Evolutionary conservation across 2,113 vertebrate genomes (phyloP).

Genomic region (Gavia stellata): DNA sequence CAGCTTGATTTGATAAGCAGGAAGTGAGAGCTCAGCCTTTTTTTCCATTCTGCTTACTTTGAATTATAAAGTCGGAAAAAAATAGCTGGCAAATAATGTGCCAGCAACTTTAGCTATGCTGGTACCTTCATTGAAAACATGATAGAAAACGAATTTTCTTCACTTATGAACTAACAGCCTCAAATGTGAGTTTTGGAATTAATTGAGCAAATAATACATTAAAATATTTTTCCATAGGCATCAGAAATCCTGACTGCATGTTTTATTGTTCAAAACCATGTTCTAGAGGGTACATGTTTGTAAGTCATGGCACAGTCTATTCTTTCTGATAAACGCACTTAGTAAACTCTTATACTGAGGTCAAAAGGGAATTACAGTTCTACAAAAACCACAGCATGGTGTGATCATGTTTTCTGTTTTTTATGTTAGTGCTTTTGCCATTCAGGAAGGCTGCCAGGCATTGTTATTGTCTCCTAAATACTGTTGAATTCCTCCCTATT

Average conservation of each 20-base stretch:
- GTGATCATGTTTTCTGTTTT: not conserved
- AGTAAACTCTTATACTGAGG: not conserved
- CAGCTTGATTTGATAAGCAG: conserved; percentile 52
- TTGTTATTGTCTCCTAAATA: not conserved
- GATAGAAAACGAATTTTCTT: not conserved
- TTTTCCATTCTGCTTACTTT: conserved; percentile 32
- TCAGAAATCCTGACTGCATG: not conserved
- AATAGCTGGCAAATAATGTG: not conserved
- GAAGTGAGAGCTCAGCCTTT: conserved; percentile 60
- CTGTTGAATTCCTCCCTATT: not conserved
- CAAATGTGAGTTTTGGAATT: not conserved
- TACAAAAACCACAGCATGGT: not conserved
- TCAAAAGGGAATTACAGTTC: not conserved
- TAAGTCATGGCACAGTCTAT: not conserved
- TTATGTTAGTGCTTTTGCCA: not conserved
- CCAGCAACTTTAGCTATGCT: conserved; percentile 13
- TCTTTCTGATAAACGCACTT: not conserved
- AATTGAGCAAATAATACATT: not conserved
- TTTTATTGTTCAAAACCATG: not conserved
- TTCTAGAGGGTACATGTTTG: not conserved
- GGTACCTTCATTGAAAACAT: not conserved
- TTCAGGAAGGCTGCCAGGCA: not conserved
- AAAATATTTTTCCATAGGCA: not conserved
- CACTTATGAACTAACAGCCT: not conserved
- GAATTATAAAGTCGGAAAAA: conserved; percentile 18